These are phyloP conservation scores for Pygocentrus nattereri DNA, from an alignment of 2,797 vertebrate species.

Conservation along the genomic window DNA sequence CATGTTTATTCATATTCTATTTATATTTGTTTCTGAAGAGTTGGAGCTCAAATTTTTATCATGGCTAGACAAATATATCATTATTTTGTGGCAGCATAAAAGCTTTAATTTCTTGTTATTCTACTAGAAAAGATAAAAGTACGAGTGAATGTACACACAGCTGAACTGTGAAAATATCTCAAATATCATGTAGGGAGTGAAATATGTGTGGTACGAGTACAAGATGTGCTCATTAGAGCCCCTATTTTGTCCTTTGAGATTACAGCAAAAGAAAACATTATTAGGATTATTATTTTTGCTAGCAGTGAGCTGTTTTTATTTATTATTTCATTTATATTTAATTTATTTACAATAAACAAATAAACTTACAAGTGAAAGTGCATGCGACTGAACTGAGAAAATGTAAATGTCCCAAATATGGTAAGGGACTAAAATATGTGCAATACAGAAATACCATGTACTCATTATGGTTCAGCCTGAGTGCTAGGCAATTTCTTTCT, in stretches of 20 bases:
- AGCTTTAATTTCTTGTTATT: slow-evolving; percentile 1
- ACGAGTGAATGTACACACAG: not conserved
- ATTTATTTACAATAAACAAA: not conserved
- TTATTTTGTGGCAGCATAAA: not conserved
- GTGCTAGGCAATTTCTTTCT: slow-evolving; percentile 8
- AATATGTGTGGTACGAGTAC: not conserved
- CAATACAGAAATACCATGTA: slow-evolving; percentile 24
- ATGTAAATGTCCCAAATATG: not conserved
- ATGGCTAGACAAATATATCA: not conserved
- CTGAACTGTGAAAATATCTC: not conserved
- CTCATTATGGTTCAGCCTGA: slow-evolving; percentile 38
- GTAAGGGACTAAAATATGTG: not conserved
- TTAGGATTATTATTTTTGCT: not conserved
- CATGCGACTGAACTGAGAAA: slow-evolving; percentile 18
- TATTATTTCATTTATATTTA: too few species aligned
- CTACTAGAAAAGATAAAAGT: not conserved
- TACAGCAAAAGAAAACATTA: not conserved
- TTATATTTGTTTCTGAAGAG: not conserved
- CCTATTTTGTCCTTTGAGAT: not conserved
- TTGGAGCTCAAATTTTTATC: not conserved
- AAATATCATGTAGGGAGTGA: too few species aligned
- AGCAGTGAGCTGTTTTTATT: not conserved
- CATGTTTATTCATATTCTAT: not conserved
- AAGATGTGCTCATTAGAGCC: not conserved
- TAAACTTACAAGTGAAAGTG: slow-evolving; percentile 4